Percentiles rank a stretch among this genome's conserved stretches.
phyloP scores from a whole-genome alignment of 2,888 invertebrate species.

The Cosmia trapezina region DNA sequence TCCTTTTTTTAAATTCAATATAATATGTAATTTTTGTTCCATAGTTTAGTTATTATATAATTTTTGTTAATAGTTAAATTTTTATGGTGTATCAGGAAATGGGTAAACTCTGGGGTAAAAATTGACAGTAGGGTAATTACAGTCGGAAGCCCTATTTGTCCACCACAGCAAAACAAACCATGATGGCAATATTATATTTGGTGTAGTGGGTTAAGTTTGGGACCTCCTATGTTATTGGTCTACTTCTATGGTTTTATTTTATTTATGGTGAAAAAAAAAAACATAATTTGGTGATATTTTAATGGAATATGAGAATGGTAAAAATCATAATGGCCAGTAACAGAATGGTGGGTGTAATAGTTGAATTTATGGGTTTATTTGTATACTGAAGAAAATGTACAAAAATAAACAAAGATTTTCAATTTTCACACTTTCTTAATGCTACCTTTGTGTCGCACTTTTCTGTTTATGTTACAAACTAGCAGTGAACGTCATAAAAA shows the following conservation, averaged over 20 bases:
- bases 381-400: conserved; percentile 53
- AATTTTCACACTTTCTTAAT: conserved; percentile 63
- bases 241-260: conserved; percentile 72
- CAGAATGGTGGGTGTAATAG: conserved; percentile 68
- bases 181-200: conserved; percentile 74
- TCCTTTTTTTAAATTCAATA: neutral
- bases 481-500: conserved; percentile 23
- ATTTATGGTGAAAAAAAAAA: conserved; percentile 33
- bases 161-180: conserved; percentile 61
- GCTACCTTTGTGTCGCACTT: conserved; percentile 63
- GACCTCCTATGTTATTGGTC: conserved; percentile 77
- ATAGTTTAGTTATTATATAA: neutral
- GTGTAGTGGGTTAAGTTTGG: conserved; percentile 86
- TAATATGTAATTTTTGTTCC: neutral
- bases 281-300: conserved; percentile 45
- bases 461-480: conserved; percentile 48
- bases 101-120: conserved; percentile 3
- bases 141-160: conserved; percentile 45
- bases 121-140: neutral
- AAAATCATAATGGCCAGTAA: conserved; percentile 71
- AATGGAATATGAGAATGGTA: conserved; percentile 48
- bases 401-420: conserved; percentile 50
- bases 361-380: conserved; percentile 65
- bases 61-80: neutral
- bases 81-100: neutral